These are phyloP conservation scores for Tympanoctomys barrerae DNA, from an alignment of 2,797 vertebrate genomes.

Conservation along the genomic window DNA sequence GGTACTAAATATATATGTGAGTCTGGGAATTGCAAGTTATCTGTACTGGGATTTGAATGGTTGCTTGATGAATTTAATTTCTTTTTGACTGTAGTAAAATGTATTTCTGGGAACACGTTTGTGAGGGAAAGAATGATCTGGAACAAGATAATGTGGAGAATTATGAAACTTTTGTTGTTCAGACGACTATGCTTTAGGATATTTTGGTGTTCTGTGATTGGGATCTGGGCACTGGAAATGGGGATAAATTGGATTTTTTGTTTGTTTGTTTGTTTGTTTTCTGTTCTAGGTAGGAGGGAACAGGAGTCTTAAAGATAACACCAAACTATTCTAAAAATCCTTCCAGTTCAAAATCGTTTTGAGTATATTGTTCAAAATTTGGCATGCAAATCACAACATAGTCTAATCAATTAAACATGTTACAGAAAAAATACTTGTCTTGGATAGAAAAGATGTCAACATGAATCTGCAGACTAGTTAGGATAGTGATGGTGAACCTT, in stretches of 20 bases:
- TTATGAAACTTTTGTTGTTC: neutral
- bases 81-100: neutral
- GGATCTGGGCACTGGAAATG: neutral
- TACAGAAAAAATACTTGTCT: neutral
- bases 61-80: slow-evolving; percentile 36
- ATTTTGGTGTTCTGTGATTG: neutral
- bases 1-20: neutral
- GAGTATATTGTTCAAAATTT: slow-evolving; percentile 50
- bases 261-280: too few relatives aligned
- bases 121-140: neutral
- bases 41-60: neutral
- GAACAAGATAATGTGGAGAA: slow-evolving; percentile 13
- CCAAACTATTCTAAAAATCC: slow-evolving; percentile 10
- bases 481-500: neutral
- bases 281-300: neutral
- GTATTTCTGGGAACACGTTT: slow-evolving; percentile 17
- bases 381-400: slow-evolving; percentile 8
- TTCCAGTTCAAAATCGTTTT: slow-evolving; percentile 30
- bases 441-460: neutral
- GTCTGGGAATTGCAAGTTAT: neutral
- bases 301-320: neutral
- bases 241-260: too few relatives aligned
- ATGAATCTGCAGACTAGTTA: neutral
- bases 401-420: neutral
- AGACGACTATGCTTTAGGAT: neutral